These are phyloP conservation scores for Alligator sinensis DNA, from an alignment of 2,113 vertebrate species.

Conservation along the genomic window DNA sequence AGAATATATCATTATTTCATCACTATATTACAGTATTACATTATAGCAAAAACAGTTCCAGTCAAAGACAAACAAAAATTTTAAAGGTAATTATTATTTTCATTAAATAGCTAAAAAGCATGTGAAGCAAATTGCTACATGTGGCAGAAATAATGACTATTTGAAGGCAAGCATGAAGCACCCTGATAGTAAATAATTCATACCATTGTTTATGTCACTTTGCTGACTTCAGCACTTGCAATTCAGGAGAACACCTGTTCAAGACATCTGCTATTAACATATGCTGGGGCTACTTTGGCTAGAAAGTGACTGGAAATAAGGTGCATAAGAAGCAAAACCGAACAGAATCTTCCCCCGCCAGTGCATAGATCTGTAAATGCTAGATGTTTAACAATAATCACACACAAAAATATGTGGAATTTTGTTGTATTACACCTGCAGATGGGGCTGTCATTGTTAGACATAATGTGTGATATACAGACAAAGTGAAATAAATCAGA, in stretches of 20 bases:
- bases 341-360: not conserved
- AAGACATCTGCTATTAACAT: not conserved
- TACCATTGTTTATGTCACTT: not conserved
- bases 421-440: accelerated
- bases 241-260: not conserved
- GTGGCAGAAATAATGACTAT: not conserved
- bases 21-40: not conserved
- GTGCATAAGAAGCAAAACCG: not conserved
- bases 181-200: not conserved
- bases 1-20: not conserved
- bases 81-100: not conserved
- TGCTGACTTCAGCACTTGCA: not conserved
- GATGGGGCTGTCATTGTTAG: not conserved
- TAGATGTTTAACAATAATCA: not conserved
- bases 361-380: not conserved
- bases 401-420: not conserved
- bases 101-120: not conserved
- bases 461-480: not conserved
- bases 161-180: not conserved
- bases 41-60: not conserved
- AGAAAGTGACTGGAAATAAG: not conserved
- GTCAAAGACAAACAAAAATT: not conserved
- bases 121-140: not conserved
- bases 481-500: accelerated
- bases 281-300: not conserved